Percentiles rank a stretch among this genome's conserved stretches.
Conservation (phyloP, 2,888 invertebrate species). For the Lasioglossum lativentre region DNA sequence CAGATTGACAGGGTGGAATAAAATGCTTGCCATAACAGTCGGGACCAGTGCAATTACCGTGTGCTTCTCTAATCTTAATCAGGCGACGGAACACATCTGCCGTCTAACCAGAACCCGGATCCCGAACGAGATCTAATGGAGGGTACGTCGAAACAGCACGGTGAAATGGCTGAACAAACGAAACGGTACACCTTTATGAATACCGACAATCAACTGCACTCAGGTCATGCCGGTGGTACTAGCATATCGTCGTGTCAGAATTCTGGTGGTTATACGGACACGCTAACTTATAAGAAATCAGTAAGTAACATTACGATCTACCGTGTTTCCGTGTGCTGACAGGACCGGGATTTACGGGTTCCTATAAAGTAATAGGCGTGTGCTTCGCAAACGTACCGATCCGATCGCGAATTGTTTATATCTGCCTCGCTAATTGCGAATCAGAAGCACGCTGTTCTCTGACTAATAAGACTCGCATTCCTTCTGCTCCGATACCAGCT, state of each 20-base stretch:
- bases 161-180: slow-evolving; percentile 81
- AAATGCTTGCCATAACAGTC: neutral
- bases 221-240: slow-evolving; percentile 79
- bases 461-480: slow-evolving; percentile 8
- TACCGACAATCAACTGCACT: slow-evolving; percentile 81
- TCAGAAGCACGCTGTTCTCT: slow-evolving; percentile 1
- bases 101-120: slow-evolving; percentile 81
- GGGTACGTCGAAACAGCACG: slow-evolving; percentile 80
- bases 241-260: slow-evolving; percentile 83
- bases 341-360: neutral
- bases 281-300: slow-evolving; percentile 82
- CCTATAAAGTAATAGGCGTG: neutral
- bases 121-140: slow-evolving; percentile 83
- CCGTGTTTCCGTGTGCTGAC: neutral
- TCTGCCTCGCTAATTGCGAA: neutral
- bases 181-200: slow-evolving; percentile 83
- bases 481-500: neutral
- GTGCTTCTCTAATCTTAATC: slow-evolving; percentile 18
- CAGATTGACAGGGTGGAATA: neutral
- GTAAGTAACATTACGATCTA: slow-evolving; percentile 54
- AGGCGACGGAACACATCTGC: slow-evolving; percentile 82
- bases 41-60: neutral
- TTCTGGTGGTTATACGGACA: slow-evolving; percentile 82
- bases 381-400: neutral
- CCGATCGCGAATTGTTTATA: slow-evolving; percentile 5